Conservation (phyloP, 35 echinoderm and acorn worm species). For the Apostichopus californicus region DNA sequence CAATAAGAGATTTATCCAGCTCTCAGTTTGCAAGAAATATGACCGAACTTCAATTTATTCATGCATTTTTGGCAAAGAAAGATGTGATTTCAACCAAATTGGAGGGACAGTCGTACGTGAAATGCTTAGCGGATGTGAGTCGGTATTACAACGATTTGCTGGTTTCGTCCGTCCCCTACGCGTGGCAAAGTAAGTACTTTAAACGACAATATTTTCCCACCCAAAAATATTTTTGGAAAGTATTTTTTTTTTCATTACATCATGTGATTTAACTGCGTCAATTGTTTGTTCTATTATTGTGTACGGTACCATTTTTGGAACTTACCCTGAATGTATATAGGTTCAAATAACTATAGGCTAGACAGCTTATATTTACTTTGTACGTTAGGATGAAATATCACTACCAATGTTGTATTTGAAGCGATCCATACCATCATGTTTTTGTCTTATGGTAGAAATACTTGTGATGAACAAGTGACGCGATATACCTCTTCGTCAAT, state of each 20-base stretch:
- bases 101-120: not conserved
- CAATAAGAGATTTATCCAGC: not conserved
- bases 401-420: too few relatives aligned
- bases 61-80: not conserved
- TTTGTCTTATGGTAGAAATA: too few relatives aligned
- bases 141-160: not conserved
- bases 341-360: not conserved
- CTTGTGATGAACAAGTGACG: too few relatives aligned
- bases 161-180: not conserved
- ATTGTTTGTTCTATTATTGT: too few relatives aligned
- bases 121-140: not conserved
- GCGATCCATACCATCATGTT: too few relatives aligned
- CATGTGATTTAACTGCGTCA: too few relatives aligned
- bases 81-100: not conserved
- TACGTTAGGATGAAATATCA: too few relatives aligned
- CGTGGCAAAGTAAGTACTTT: not conserved
- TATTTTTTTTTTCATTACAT: too few relatives aligned
- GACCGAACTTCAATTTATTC: constrained; percentile 17
- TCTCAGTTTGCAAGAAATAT: not conserved
- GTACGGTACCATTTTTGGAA: too few relatives aligned
- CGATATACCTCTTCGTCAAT: too few relatives aligned
- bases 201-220: too few relatives aligned
- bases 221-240: too few relatives aligned
- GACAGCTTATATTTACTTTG: not conserved
- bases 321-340: not conserved